Evolutionary conservation across 37 sponge, comb jelly and placozoan genomes (phyloP).

Genomic region (Geodia barretti): DNA sequence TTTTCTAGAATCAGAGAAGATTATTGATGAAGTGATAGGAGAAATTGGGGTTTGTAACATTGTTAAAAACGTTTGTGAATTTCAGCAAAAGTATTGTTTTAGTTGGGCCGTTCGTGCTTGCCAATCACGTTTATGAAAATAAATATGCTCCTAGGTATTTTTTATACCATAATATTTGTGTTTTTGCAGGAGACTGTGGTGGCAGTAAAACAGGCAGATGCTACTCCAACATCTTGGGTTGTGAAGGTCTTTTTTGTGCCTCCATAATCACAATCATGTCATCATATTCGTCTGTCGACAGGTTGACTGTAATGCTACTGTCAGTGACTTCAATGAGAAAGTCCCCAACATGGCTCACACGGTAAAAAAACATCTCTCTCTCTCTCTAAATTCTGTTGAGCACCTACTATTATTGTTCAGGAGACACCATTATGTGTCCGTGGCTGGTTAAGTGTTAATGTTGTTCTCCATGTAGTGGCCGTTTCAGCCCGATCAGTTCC

Average conservation of each 20-base stretch:
- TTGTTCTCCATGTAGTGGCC: conserved; percentile 67
- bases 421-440: background rate
- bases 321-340: conserved; percentile 58
- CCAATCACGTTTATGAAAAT: too few relatives aligned
- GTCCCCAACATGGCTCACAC: conserved; percentile 65
- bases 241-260: too few relatives aligned
- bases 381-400: background rate
- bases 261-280: too few relatives aligned
- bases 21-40: background rate
- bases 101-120: too few relatives aligned
- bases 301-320: conserved; percentile 40
- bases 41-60: too few relatives aligned
- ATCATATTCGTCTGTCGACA: conserved; percentile 1
- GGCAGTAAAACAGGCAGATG: too few relatives aligned
- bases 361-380: conserved; percentile 4
- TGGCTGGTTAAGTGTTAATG: background rate
- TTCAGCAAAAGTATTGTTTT: too few relatives aligned
- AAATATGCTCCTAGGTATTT: too few relatives aligned
- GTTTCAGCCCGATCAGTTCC: conserved; percentile 90
- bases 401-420: background rate
- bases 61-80: too few relatives aligned
- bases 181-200: too few relatives aligned
- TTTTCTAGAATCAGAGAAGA: background rate
- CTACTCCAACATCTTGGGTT: too few relatives aligned
- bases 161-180: too few relatives aligned